A percentile compares a stretch with the other conserved stretches of the same genome.
Conservation (phyloP, 2,113 vertebrate genomes). For the Laticauda laticaudata region DNA sequence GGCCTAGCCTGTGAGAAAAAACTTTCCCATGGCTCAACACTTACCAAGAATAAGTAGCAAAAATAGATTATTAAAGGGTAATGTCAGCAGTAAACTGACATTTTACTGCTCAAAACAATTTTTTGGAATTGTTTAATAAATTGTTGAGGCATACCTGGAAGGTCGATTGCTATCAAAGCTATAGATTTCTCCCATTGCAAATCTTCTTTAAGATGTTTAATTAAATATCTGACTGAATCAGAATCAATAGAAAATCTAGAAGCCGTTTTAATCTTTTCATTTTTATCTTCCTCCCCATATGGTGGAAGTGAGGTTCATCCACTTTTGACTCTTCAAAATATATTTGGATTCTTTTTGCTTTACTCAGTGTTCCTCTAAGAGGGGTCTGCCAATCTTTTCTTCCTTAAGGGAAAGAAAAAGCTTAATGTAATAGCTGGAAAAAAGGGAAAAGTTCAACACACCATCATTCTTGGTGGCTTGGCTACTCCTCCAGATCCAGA, state of each 20-base stretch:
- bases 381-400: not conserved
- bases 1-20: constrained; percentile 11
- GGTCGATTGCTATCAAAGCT: not conserved
- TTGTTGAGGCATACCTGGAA: not conserved
- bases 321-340: not conserved
- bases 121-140: not conserved
- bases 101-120: not conserved
- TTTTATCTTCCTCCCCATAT: not conserved
- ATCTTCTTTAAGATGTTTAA: not conserved
- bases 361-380: not conserved
- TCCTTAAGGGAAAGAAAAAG: not conserved
- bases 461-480: not conserved
- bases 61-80: constrained; percentile 20
- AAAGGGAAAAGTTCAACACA: not conserved
- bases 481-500: not conserved
- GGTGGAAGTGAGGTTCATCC: not conserved
- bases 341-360: not conserved
- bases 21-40: not conserved
- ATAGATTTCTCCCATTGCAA: not conserved
- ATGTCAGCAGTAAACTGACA: not conserved
- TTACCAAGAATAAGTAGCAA: not conserved
- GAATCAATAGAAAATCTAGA: not conserved
- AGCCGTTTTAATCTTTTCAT: not conserved
- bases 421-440: not conserved
- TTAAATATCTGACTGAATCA: not conserved